Evolutionary conservation across 1,140 invertebrate genomes (phyloP), one percentile per base, ranked within the genome.

Genomic region (Macrocentrus cingulum): DNA sequence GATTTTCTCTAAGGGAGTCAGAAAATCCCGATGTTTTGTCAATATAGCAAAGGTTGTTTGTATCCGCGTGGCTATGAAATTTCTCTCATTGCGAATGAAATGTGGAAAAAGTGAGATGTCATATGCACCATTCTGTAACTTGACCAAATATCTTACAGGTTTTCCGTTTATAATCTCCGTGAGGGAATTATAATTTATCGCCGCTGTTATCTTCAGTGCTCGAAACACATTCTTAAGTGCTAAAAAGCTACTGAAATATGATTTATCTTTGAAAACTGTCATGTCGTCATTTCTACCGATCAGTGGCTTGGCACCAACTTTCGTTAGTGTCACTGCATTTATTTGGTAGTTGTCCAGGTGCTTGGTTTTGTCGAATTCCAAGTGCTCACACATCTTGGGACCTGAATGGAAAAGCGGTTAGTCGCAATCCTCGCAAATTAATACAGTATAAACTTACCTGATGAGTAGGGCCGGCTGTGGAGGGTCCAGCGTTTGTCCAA

Each of bases 401-500:
- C 36, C 36, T 39, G 29, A n/a, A 4, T 13, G 11, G 13, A 11
- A 15, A 15, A 39, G 3, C 11, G 15, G 8, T n/a, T 39, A 39
- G 11, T 39, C 8, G 15, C 8, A 15, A 39, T 39, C 36, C 3
- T 11, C 15, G 11, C 4, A 39, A 11, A 5, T 39, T 8, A 39
- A n/a, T 15, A 11, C 15, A 15, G 15, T 4, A n/a, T 4, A 39
- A 39, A 39, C 8, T 8, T 8, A 39, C 36, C 36, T 39, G 8
- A 4, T 4, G 15, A 4, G 13, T 68, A 51, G 54, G 25, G 51
- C 63, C 63, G 41, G 4, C 22, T 18, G 16, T 44, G 22, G 8
- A 44, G n/a, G 2, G 41, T 44, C 41, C 41, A 44, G 15, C 36
- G 36, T n/a, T 3, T 13, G 13, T 39, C 36, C 1, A 19, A 8